Conservation (phyloP, 2,113 vertebrate species). For the Pomatostomus ruficeps region DNA sequence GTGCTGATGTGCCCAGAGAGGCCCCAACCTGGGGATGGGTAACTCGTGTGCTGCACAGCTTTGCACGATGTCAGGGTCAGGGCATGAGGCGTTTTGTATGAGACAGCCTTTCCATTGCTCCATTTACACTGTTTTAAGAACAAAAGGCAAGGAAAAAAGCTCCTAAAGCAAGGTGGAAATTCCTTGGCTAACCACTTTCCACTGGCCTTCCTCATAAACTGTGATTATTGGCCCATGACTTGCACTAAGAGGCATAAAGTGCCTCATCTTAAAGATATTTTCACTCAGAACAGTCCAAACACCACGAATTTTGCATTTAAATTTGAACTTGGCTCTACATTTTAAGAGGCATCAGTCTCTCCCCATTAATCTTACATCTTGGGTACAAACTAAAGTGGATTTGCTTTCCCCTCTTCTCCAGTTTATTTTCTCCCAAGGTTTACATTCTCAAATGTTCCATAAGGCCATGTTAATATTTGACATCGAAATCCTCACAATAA, state of each 20-base stretch:
- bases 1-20: neutral
- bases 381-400: neutral
- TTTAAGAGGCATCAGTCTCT: neutral
- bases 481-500: neutral
- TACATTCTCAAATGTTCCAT: neutral
- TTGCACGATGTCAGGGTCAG: neutral
- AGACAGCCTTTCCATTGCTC: neutral
- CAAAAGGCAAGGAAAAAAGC: neutral
- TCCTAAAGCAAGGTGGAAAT: neutral
- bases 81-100: neutral
- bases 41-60: neutral
- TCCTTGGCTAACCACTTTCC: neutral
- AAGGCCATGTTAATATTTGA: neutral
- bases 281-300: neutral
- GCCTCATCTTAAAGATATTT: neutral
- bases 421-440: neutral
- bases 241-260: neutral
- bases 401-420: neutral
- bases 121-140: neutral
- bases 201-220: neutral
- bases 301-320: neutral
- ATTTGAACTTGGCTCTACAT: neutral
- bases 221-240: neutral
- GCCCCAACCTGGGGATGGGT: neutral
- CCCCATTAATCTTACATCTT: rapidly evolving